These are phyloP conservation scores for Hydriomena furcata DNA, from an alignment of 2,888 invertebrate species.

Conservation along the genomic window DNA sequence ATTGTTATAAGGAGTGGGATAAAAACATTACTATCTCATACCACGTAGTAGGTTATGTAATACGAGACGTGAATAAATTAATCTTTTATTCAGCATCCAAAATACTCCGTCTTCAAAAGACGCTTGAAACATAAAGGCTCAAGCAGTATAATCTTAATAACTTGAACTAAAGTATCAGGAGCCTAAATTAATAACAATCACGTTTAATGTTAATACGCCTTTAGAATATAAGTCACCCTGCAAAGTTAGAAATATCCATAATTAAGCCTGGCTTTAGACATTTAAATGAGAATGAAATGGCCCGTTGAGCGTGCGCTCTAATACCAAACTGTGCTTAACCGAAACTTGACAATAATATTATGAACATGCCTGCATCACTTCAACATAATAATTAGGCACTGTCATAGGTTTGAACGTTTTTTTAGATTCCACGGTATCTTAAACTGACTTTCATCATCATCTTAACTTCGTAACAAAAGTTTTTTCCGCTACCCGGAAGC, in stretches of 20 bases:
- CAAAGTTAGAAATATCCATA: slow-evolving; percentile 38
- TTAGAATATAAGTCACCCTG: slow-evolving; percentile 35
- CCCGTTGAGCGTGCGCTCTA: slow-evolving; percentile 36
- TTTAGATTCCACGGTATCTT: no score
- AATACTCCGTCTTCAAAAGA: not conserved
- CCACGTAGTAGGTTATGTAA: slow-evolving; percentile 4
- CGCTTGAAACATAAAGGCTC: not conserved
- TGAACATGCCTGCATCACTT: not conserved
- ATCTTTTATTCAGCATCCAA: not conserved
- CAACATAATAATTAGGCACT: no score
- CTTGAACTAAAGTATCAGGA: slow-evolving; percentile 12
- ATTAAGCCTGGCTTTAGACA: slow-evolving; percentile 40
- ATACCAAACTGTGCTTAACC: slow-evolving; percentile 40
- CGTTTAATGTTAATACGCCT: slow-evolving; percentile 37
- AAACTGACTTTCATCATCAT: not conserved
- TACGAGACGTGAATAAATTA: slow-evolving; percentile 6
- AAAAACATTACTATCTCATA: not conserved
- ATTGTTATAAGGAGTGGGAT: not conserved
- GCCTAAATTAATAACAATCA: slow-evolving; percentile 34
- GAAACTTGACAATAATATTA: slow-evolving; percentile 40
- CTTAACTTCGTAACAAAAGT: slow-evolving; percentile 43
- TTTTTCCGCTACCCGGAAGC: slow-evolving; percentile 36
- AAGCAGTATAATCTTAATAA: slow-evolving; percentile 19
- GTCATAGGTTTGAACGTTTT: no score
- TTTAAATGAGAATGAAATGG: slow-evolving; percentile 38